Evolutionary conservation across 2,888 invertebrate genomes (phyloP), one percentile per base, ranked within the genome.

Genomic region (Apoderus coryli): DNA sequence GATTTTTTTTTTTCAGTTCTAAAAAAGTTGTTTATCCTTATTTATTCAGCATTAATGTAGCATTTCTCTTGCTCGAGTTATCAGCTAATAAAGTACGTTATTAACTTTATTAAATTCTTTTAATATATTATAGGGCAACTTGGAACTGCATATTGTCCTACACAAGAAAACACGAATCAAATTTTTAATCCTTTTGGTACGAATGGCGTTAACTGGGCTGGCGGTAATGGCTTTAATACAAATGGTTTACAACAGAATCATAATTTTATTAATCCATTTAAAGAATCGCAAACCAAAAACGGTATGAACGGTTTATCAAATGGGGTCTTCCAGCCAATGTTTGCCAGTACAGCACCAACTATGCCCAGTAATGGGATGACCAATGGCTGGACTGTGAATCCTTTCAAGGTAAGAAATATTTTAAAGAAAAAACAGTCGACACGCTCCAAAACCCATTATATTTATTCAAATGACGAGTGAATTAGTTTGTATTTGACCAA

Each of bases 61-160:
- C n/a, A n/a, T n/a, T n/a, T n/a, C n/a, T n/a, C n/a, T n/a, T n/a
- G n/a, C n/a, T n/a, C n/a, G n/a, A n/a, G n/a, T n/a, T n/a, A n/a
- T n/a, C n/a, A n/a, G n/a, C n/a, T n/a, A n/a, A n/a, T n/a, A n/a
- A n/a, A n/a, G n/a, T n/a, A n/a, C n/a, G n/a, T n/a, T n/a, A n/a
- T n/a, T n/a, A n/a, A n/a, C n/a, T n/a, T n/a, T n/a, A n/a, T n/a
- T n/a, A n/a, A n/a, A n/a, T n/a, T n/a, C n/a, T n/a, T n/a, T n/a
- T n/a, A n/a, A n/a, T n/a, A n/a, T n/a, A n/a, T n/a, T 47, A 16
- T 37, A 59, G 57, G 54, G 43, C 56, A 57, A 41, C 57, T 57
- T 43, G 41, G 51, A 42, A 40, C 44, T 31, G 43, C 52, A 14
- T 56, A 55, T 35, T 40, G 43, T 26, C 38, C 47, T 14, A 44